phyloP scores from a whole-genome alignment of 1,140 invertebrate genomes.

The Oedothorax gibbosus region DNA sequence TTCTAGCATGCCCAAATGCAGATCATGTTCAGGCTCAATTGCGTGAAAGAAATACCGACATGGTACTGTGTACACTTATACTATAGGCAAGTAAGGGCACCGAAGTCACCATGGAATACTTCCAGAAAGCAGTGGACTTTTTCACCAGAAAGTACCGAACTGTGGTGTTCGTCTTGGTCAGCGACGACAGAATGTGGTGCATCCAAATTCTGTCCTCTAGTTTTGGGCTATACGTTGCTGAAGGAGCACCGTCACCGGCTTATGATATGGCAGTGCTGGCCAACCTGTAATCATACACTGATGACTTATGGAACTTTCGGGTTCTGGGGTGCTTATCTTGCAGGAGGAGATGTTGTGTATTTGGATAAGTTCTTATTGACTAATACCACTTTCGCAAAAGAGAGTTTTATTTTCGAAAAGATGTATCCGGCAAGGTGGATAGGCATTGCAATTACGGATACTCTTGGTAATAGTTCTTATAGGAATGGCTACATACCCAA shows the following conservation, averaged over 20 bases:
- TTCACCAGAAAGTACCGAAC: slow-evolving; percentile 71
- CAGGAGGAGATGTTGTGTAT: slow-evolving; percentile 66
- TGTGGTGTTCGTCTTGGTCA: slow-evolving; percentile 74
- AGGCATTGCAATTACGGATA: slow-evolving; percentile 32
- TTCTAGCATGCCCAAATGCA: no score
- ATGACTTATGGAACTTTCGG: slow-evolving; percentile 68
- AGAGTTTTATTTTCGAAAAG: slow-evolving; percentile 34
- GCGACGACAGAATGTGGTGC: slow-evolving; percentile 76
- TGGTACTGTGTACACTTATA: no score
- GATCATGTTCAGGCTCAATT: no score
- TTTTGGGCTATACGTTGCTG: slow-evolving; percentile 59
- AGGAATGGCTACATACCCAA: neutral
- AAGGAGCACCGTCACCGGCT: slow-evolving; percentile 46
- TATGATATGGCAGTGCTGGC: slow-evolving; percentile 67
- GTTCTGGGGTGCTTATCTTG: slow-evolving; percentile 68
- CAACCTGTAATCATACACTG: slow-evolving; percentile 66
- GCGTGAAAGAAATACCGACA: no score
- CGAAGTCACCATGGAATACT: slow-evolving; percentile 73
- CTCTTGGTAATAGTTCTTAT: neutral
- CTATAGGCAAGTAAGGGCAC: no score
- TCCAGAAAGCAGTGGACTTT: slow-evolving; percentile 73
- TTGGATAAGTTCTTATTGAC: slow-evolving; percentile 59
- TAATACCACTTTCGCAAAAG: slow-evolving; percentile 23
- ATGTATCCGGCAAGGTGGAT: slow-evolving; percentile 57
- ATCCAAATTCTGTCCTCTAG: slow-evolving; percentile 64